Base-by-base conservation (phyloP, 2,797 vertebrate genomes). In the Loris lydekkerianus region DNA sequence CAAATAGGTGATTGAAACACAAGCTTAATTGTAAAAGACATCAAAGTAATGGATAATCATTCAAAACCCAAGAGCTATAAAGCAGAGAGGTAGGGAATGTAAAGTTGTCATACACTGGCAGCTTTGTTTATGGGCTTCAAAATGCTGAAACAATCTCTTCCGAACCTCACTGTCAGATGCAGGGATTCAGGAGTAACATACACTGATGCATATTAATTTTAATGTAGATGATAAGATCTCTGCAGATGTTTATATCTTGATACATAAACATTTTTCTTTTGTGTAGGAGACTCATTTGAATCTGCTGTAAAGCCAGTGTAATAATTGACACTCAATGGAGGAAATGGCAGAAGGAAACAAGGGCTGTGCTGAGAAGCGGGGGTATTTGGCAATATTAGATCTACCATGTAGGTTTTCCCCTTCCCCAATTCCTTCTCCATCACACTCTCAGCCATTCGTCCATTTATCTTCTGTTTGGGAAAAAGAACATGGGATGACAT, bases 291-390 rank as follows among this genome's bases (percentile, higher is more conserved):
- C 29, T 2, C 43, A 21, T 73, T 73, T 34, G 73, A 63, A 40
- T 34, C 8, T 81, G 56, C 80, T 17, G 4, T 17, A 14, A 70
- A 61, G 1, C 25, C 20, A 4, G 8, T 43, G 2, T 72, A 40
- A n/a, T 70, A 87, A 61, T 2, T 31, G n/a, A 53, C 25, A 49
- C 25, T 31, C 4, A 81, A 18, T 13, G 63, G 40, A 81, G 65
- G 56, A 37, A 80, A 25, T 10, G 27, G 20, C n/a, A 40, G 43
- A 53, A 40, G 40, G 13, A 87, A 93, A 17, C 11, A 8, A 40
- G 7, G 1, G 18, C 3, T 14, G 60, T 18, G 2, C 0, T 10
- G 23, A 23, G 6, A 18, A 49, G 11, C 37, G 5, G 20, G 73
- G 14, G 15, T 37, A 23, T 67, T 67, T 77, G n/a, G 46, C 21